Conservation (phyloP, 2,113 vertebrate species). For the Aphelocoma coerulescens region DNA sequence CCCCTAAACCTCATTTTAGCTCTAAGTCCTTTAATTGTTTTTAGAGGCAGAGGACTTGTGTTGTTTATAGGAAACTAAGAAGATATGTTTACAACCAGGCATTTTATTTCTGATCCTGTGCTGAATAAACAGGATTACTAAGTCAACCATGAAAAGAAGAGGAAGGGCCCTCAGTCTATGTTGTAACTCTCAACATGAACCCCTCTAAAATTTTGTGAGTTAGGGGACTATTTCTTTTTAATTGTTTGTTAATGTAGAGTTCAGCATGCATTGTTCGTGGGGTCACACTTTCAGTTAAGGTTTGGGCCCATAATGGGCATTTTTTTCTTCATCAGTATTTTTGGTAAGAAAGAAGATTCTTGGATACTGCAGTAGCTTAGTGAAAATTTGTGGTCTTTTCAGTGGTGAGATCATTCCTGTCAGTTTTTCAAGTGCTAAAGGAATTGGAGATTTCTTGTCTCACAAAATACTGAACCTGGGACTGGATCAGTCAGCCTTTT, state of each 20-base stretch:
- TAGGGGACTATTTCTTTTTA: not conserved
- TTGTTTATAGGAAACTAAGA: not conserved
- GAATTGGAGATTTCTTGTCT: not conserved
- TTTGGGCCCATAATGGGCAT: not conserved
- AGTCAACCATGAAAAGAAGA: not conserved
- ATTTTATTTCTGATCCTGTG: not conserved
- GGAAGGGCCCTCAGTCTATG: not conserved
- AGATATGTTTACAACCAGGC: not conserved
- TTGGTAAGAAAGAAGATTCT: not conserved
- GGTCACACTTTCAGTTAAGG: not conserved
- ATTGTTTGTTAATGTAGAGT: not conserved
- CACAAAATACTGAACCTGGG: not conserved
- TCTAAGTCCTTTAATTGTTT: not conserved
- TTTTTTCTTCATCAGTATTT: not conserved
- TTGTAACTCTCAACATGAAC: not conserved
- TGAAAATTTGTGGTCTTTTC: not conserved
- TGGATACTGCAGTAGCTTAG: not conserved
- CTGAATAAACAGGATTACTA: not conserved
- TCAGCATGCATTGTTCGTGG: not conserved
- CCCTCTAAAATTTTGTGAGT: not conserved
- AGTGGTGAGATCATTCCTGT: not conserved
- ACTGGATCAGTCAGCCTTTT: not conserved
- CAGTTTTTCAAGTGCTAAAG: not conserved
- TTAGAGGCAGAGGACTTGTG: not conserved
- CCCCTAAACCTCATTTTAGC: not conserved